These are phyloP conservation scores for Caiman crocodilus DNA, from an alignment of 2,797 vertebrate genomes.

Conservation along the genomic window DNA sequence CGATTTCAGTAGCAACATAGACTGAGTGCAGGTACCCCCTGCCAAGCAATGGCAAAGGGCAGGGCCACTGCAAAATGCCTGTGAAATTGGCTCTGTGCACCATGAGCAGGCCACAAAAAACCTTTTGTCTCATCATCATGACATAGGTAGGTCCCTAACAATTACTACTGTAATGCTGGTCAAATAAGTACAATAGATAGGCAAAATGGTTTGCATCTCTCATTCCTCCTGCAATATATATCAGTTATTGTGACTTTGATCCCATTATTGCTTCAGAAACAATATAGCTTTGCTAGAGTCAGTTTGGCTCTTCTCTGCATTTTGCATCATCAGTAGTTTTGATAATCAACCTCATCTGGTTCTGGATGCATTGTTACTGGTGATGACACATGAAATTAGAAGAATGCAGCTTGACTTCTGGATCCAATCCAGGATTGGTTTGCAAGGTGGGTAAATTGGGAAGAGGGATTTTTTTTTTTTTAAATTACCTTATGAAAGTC, in stretches of 20 bases:
- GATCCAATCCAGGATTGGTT: slow-evolving; percentile 1
- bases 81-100: neutral
- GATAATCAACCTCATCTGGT: neutral
- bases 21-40: too few species aligned
- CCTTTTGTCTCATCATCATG: neutral
- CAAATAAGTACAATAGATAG: neutral
- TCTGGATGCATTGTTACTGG: neutral
- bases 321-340: neutral
- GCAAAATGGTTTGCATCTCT: neutral
- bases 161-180: neutral
- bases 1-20: too few species aligned
- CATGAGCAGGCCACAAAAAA: neutral
- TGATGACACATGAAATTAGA: neutral
- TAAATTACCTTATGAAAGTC: neutral
- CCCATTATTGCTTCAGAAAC: neutral
- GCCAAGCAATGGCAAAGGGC: too few species aligned
- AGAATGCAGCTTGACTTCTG: neutral
- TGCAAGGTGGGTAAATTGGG: neutral
- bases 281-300: neutral
- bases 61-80: neutral
- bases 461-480: neutral
- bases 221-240: too few species aligned
- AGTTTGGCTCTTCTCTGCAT: neutral
- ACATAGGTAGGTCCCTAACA: neutral
- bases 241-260: neutral